Evolutionary conservation across 2,797 vertebrate species (phyloP).

Genomic region (Perdix hodgsoniae): DNA sequence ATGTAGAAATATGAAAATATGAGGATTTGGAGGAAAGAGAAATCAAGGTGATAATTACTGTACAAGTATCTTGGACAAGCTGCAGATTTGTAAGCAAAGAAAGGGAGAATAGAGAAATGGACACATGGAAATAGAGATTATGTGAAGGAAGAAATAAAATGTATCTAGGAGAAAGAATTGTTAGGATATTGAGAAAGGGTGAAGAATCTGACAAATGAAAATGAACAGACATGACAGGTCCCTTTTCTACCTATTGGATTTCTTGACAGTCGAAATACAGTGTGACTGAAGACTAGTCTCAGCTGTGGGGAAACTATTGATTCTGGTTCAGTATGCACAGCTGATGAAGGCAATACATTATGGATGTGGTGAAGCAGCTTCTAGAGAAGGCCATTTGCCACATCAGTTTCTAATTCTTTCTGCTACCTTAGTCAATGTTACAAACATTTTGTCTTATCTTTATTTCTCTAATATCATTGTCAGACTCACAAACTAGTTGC

Average conservation of each 20-base stretch:
- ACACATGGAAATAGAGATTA: neutral
- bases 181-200: neutral
- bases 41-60: neutral
- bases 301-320: neutral
- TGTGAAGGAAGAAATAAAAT: neutral
- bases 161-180: neutral
- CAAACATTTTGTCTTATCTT: neutral
- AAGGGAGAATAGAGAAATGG: neutral
- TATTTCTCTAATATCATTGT: slow-evolving; percentile 4
- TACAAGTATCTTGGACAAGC: neutral
- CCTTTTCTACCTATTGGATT: neutral
- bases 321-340: neutral
- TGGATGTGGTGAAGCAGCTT: neutral
- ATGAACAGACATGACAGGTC: neutral
- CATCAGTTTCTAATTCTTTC: neutral
- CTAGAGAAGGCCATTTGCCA: neutral
- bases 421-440: neutral
- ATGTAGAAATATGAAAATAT: neutral
- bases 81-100: neutral
- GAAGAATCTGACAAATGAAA: neutral
- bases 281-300: neutral
- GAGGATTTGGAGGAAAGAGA: neutral
- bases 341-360: neutral
- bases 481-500: slow-evolving; percentile 5
- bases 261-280: neutral